Base-by-base conservation (phyloP, 2,113 vertebrate genomes). In the Chaetodon trifascialis region DNA sequence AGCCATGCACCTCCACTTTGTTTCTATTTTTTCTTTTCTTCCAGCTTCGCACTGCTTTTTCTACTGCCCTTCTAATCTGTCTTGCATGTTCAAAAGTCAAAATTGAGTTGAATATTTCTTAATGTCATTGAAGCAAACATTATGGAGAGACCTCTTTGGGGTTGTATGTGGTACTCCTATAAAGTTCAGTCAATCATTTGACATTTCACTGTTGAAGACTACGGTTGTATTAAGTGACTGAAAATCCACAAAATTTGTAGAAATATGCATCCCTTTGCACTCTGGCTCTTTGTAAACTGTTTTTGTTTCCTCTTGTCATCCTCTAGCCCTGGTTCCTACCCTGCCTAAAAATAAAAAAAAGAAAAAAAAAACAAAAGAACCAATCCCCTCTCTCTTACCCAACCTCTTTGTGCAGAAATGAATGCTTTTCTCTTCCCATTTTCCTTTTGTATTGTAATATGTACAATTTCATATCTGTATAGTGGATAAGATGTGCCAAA, bases 381-480 rank as follows among this genome's bases (percentile, higher is more conserved):
- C 76, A 90, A 90, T 84, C 78, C 89, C 80, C 82, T 75, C 59
- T 85, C 85, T 86, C 86, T 88, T 85, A 79, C 77, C 87, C 73
- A 89, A 89, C 72, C 87, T 91, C 88, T 94, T 92, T 93, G 93
- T 93, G 93, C 92, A 92, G 93, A 30, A 93, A 81, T 93, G 85
- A 94, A 94, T 95, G 94, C 94, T 95, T 93, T 91, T 92, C 88
- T 92, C 93, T 84, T 91, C 79, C 89, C 91, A 70, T 85, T 90
- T 91, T 92, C 89, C 90, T 95, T 95, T 95, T 95, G 93, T 95
- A 95, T 95, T 95, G 95, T 95, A 95, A 92, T 79, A 94, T 95
- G 94, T 95, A 95, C 78, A 93, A 93, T 95, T 95, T 96, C 94
- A 95, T 95, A 95, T 95, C 83, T 95, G 95, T 96, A 95, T 95